These are phyloP conservation scores for Ptilonorhynchus violaceus DNA, from an alignment of 2,113 vertebrate genomes.

Conservation along the genomic window DNA sequence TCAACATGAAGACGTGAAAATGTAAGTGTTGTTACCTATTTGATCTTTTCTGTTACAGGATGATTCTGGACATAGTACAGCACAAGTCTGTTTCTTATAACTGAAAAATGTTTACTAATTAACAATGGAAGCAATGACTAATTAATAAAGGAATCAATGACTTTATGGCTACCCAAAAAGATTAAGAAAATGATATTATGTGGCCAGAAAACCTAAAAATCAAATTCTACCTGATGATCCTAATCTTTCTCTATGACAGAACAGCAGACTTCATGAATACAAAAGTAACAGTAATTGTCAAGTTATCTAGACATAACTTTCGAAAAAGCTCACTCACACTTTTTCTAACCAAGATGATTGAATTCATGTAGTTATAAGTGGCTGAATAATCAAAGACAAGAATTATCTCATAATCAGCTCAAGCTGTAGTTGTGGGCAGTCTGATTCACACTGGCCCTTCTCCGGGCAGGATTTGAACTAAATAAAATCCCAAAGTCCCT, in stretches of 20 bases:
- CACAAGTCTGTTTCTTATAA: not conserved
- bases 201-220: not conserved
- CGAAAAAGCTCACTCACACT: rapidly evolving
- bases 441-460: not conserved
- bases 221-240: not conserved
- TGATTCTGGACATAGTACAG: not conserved
- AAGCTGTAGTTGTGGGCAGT: rapidly evolving
- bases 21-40: not conserved
- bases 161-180: not conserved
- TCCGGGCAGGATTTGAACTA: not conserved
- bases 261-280: not conserved
- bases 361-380: not conserved
- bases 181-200: not conserved
- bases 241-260: not conserved
- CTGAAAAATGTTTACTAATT: not conserved
- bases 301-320: not conserved
- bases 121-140: not conserved
- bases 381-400: not conserved
- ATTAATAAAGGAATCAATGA: not conserved
- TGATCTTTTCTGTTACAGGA: not conserved
- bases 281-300: not conserved
- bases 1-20: not conserved
- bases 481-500: not conserved
- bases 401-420: not conserved
- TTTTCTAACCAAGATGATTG: not conserved